These are phyloP conservation scores for Cromileptes altivelis DNA, from an alignment of 2,113 vertebrate species.

Conservation along the genomic window DNA sequence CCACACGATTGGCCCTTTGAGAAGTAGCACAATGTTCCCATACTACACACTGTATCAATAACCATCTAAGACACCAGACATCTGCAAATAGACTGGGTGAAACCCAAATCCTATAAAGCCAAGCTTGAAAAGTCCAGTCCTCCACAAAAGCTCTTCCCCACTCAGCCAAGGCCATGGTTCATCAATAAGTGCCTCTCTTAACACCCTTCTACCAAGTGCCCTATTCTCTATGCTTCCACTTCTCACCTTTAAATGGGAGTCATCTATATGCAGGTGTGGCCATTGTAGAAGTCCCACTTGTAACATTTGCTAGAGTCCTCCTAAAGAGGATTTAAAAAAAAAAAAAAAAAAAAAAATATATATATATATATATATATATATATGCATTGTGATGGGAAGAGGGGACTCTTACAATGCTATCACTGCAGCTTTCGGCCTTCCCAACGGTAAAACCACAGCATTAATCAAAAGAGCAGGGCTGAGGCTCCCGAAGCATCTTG, in stretches of 20 bases:
- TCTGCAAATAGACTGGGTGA: not conserved
- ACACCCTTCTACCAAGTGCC: slow-evolving; percentile 52
- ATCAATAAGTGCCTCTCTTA: slow-evolving; percentile 66
- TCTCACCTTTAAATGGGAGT: slow-evolving; percentile 38
- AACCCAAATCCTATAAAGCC: slow-evolving; percentile 5
- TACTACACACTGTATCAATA: too few species aligned
- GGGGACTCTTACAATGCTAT: slow-evolving; percentile 31
- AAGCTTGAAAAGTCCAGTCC: slow-evolving; percentile 44
- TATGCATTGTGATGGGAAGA: slow-evolving; percentile 3
- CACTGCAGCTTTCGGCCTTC: slow-evolving; percentile 1
- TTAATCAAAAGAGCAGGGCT: slow-evolving; percentile 68
- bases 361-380: too few species aligned
- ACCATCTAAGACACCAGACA: not conserved
- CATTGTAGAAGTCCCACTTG: slow-evolving; percentile 38
- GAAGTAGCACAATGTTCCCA: slow-evolving; percentile 15
- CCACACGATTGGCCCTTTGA: slow-evolving; percentile 11
- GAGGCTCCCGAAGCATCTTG: slow-evolving; percentile 62
- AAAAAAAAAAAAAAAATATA: too few species aligned
- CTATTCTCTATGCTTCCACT: slow-evolving; percentile 43
- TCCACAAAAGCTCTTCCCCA: slow-evolving; percentile 55
- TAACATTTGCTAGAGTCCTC: not conserved
- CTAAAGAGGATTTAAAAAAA: not conserved
- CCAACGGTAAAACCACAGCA: not conserved
- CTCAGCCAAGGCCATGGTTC: slow-evolving; percentile 51
- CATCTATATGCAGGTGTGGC: slow-evolving; percentile 36